Conservation (phyloP, 2,113 vertebrate genomes). For the Astatotilapia flaviijosephi region DNA sequence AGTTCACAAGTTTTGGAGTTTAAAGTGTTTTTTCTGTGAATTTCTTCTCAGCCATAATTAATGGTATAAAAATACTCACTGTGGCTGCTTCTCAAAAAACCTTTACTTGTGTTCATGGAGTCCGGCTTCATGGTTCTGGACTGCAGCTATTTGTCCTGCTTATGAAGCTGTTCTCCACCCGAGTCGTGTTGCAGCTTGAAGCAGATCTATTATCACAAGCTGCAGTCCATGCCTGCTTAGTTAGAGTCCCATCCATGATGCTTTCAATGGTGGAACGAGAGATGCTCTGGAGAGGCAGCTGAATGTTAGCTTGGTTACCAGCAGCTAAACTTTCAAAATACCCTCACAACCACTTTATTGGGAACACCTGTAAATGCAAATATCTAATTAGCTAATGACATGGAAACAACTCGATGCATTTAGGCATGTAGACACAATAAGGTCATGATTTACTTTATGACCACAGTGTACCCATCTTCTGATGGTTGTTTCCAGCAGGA, state of each 20-base stretch:
- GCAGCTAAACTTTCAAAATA: neutral
- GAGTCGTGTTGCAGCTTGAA: neutral
- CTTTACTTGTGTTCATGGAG: neutral
- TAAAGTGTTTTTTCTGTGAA: neutral
- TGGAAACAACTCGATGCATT: neutral
- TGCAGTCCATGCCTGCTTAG: neutral
- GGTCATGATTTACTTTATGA: neutral
- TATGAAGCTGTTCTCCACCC: neutral
- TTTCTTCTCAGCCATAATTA: neutral
- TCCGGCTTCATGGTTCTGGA: neutral
- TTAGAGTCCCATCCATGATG: neutral
- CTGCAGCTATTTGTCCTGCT: neutral
- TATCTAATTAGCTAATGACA: neutral
- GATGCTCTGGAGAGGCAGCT: neutral
- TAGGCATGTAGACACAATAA: neutral
- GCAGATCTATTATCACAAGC: neutral
- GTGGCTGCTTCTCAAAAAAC: neutral
- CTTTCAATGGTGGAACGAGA: neutral
- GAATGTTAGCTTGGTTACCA: neutral
- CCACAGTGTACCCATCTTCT: neutral
- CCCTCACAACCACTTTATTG: neutral
- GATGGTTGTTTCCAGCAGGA: neutral
- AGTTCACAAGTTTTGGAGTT: neutral
- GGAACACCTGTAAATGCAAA: neutral
- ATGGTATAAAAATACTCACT: neutral